phyloP scores from a whole-genome alignment of 2,797 vertebrate genomes.

The Anas bahamensis region DNA sequence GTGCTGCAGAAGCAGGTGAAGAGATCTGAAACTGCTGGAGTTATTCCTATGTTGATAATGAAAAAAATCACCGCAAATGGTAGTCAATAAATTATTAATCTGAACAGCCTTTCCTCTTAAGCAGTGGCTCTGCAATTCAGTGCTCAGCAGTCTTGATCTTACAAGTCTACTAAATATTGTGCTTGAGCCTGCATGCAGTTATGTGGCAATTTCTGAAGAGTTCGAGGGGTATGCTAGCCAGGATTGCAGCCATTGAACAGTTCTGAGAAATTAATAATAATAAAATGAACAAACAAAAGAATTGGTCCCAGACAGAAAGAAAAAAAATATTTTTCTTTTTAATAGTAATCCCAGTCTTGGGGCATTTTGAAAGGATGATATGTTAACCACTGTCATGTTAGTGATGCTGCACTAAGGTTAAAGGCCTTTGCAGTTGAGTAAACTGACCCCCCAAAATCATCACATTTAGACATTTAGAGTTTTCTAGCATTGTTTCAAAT shows the following conservation, averaged over 20 bases:
- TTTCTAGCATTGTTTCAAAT: slow-evolving; percentile 25
- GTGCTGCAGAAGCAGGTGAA: not conserved
- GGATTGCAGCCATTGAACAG: not conserved
- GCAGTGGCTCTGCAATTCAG: not conserved
- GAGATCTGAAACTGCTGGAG: not conserved
- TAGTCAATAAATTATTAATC: slow-evolving; percentile 45
- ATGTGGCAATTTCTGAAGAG: not conserved
- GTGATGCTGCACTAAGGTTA: not conserved
- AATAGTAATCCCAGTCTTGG: not conserved
- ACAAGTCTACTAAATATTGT: not conserved
- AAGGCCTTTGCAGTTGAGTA: not conserved
- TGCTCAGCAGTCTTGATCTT: slow-evolving; percentile 27
- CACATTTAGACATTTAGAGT: not conserved
- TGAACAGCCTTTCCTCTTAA: slow-evolving; percentile 29
- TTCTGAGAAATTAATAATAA: not conserved
- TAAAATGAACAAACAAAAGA: not conserved
- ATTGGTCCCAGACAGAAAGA: not conserved
- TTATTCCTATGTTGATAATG: slow-evolving; percentile 16
- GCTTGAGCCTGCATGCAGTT: not conserved
- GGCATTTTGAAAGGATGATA: not conserved
- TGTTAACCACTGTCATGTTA: not conserved
- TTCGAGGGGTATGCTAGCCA: not conserved
- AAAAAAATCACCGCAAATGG: slow-evolving; percentile 44
- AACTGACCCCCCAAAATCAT: not conserved
- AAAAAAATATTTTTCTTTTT: not conserved